These are phyloP conservation scores for Psettodes erumei DNA, from an alignment of 2,113 vertebrate species.

Conservation along the genomic window DNA sequence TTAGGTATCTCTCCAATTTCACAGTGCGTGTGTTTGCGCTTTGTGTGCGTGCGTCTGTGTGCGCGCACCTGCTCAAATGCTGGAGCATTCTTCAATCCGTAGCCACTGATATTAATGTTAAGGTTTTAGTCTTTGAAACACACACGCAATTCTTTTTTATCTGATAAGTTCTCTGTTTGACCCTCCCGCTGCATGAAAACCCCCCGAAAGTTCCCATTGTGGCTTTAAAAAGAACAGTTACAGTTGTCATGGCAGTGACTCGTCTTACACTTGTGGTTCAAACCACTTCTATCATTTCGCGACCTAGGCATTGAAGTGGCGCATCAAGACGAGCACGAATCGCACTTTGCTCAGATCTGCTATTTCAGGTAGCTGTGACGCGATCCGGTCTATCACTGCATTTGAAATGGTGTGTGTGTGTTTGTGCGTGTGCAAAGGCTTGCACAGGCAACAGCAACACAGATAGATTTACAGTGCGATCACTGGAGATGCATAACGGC, in stretches of 20 bases:
- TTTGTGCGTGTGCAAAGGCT: background rate
- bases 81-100: conserved; percentile 20
- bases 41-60: background rate
- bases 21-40: conserved; percentile 37
- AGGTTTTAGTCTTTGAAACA: conserved; percentile 46
- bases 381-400: background rate
- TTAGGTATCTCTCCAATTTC: conserved; percentile 59
- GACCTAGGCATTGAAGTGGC: background rate
- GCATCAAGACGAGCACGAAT: conserved; percentile 11
- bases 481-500: conserved; percentile 13
- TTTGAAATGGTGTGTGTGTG: conserved; percentile 6
- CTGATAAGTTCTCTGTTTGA: conserved; percentile 29
- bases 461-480: background rate
- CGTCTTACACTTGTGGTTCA: background rate
- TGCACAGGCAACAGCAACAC: background rate
- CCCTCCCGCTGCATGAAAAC: conserved; percentile 3
- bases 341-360: conserved; percentile 7
- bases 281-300: conserved; percentile 1
- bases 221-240: conserved; percentile 8
- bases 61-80: background rate
- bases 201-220: conserved; percentile 9
- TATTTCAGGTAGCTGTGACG: conserved; percentile 7
- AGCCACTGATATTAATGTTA: conserved; percentile 44
- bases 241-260: conserved; percentile 14
- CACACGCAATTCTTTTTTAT: conserved; percentile 19